Evolutionary conservation across 2,888 invertebrate genomes (phyloP), one percentile per base, ranked within the genome.

Genomic region (Therioaphis trifolii): DNA sequence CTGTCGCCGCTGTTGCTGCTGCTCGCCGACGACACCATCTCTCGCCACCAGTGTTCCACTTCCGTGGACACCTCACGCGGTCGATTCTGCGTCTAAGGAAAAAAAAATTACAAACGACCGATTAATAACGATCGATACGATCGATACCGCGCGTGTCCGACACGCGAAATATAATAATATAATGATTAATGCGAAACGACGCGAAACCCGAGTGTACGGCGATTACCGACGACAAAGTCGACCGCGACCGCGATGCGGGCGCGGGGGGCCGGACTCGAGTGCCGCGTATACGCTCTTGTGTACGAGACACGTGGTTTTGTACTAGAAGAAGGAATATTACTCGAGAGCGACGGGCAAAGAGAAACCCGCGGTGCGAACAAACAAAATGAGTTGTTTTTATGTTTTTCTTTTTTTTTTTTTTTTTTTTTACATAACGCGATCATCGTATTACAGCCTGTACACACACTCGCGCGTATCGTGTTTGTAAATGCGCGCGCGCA

Each of bases 21-120:
- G 63, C 72, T 61, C 11, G 80, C 43, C 72, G 72, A 82, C 21
- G 80, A 82, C 49, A 72, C 71, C 80, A 82, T 82, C 29, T 82
- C 80, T 63, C 72, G 80, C 80, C 80, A 82, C 80, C 80, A 82
- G 18, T 82, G 72, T 68, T 82, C 80, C 63, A 69, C 80, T 49
- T 82, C 80, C 4, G 72, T 35, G 21, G 35, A 21, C 49, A 72
- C 72, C 14, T 72, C 61, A 63, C 61, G 80, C 12, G 80, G 72
- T 82, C 80, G 46, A 35, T 63, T 82, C 21, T 82, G 72, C 24
- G 80, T 72, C 80, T 82, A 35, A 24, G 21, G 15, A 35, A 55
- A 63, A 35, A n/a, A 58, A 14, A 40, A 43, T 9, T 24, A 4
- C 18, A 55, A 14, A 9, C 14, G 0, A 24, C 24, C 9, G 35